Evolutionary conservation across 2,888 invertebrate species (phyloP).

Genomic region (Drosophila mulleri): DNA sequence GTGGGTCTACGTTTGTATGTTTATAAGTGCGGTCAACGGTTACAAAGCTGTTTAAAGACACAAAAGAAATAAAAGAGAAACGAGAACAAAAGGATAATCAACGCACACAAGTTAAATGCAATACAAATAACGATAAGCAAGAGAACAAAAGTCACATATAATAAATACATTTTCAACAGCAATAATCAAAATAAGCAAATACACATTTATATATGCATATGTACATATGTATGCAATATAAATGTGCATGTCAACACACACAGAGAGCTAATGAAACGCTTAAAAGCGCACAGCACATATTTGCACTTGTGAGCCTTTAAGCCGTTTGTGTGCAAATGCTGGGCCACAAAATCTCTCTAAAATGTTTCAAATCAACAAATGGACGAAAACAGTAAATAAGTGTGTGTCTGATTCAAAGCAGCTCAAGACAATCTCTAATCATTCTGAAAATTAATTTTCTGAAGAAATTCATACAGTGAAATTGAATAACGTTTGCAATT

Average conservation of each 20-base stretch:
- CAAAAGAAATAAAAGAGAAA: conserved; percentile 47
- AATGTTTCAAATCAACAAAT: conserved; percentile 1
- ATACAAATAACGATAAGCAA: conserved; percentile 33
- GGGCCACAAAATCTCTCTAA: conserved; percentile 11
- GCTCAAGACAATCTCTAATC: conserved; percentile 13
- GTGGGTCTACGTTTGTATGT: conserved; percentile 20
- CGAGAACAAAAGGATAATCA: conserved; percentile 54
- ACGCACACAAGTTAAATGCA: conserved; percentile 36
- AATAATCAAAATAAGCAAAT: conserved; percentile 23
- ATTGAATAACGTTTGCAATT: too few relatives aligned
- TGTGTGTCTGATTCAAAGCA: conserved; percentile 10
- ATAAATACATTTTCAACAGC: conserved; percentile 18
- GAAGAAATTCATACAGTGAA: too few relatives aligned
- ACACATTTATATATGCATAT: not conserved
- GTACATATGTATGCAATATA: not conserved
- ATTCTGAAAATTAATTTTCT: too few relatives aligned
- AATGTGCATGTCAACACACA: not conserved
- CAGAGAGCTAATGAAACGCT: conserved; percentile 8
- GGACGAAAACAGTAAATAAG: not conserved
- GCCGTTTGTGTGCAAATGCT: conserved; percentile 24
- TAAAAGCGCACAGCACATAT: conserved; percentile 42
- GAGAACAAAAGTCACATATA: conserved; percentile 25
- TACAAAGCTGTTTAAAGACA: conserved; percentile 71
- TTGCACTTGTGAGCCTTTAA: conserved; percentile 37
- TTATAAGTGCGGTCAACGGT: conserved; percentile 58